Conservation (phyloP, 92 coral and sea anemone species). For the Phenganax stokvisi region DNA sequence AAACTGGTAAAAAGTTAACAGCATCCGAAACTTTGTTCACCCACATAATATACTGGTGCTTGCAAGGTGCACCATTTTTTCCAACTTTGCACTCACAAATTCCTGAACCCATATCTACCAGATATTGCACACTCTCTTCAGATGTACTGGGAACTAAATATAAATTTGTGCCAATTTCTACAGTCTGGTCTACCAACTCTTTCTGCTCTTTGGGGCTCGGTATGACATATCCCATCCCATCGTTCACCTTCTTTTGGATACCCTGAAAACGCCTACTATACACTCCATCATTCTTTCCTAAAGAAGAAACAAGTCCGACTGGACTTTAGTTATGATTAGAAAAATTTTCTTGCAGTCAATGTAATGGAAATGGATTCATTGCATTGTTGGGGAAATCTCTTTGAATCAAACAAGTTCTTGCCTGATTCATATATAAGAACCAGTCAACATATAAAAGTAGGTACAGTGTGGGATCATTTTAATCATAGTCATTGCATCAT, state of each 20-base stretch:
- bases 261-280: constrained; percentile 34
- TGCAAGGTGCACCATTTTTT: constrained; percentile 10
- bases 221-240: constrained; percentile 25
- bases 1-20: constrained; percentile 7
- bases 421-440: no score
- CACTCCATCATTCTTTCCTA: constrained; percentile 31
- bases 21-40: constrained; percentile 4
- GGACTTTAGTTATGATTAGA: no score
- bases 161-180: constrained; percentile 10
- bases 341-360: no score
- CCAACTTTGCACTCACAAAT: constrained; percentile 13
- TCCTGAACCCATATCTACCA: constrained; percentile 10
- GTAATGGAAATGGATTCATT: no score
- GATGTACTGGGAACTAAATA: background rate
- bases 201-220: constrained; percentile 15
- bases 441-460: no score
- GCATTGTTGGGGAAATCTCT: no score
- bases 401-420: no score
- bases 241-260: background rate
- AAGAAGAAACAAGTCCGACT: background rate
- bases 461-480: no score
- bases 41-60: constrained; percentile 18
- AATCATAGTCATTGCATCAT: no score
- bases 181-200: background rate
- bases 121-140: background rate